Evolutionary conservation across 2,113 vertebrate species (phyloP), one percentile per base, ranked within the genome.

Genomic region (Beaufortia kweichowensis): DNA sequence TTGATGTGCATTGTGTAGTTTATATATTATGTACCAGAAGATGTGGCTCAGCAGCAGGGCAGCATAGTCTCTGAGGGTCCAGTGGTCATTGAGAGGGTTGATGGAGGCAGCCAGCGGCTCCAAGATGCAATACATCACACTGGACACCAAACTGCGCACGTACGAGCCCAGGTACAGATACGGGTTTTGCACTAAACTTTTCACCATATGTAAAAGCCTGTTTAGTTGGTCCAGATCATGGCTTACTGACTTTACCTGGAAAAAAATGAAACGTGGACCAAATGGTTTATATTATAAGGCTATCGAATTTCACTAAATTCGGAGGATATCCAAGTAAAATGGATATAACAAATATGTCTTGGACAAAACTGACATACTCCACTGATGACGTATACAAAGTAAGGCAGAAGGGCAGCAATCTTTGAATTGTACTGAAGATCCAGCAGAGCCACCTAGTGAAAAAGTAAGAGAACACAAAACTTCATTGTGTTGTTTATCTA

Each of bases 51-150:
- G 94, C 0, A 98, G 90, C 77, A 96, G 88, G 0, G 96, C 96
- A 0, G 95, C 96, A 0, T 94, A 96, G 81, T 98, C 96, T 0
- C 95, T 84, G 21, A 98, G 90, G 8, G 95, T 96, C 96, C 96
- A 98, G 91, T 98, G 96, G 89, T 97, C 96, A 8, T 98, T 98
- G n/a, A 98, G 91, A 0, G 96, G 96, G 83, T 98, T 98, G 83
- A 98, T 97, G 85, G 95, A 98, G 48, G 96, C 96, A 0, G 95
- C 96, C 64, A 98, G 89, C 0, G 96, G 96, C 88, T 98, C 96
- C 74, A 97, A 82, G 77, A 96, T 95, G 60, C 96, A 98, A 89
- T 98, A 98, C 88, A 96, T 94, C 81, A 98, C 94, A 0, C 96
- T 98, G 88, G 92, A 94, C 12, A 96, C 93, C 50, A 98, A 87